Evolutionary conservation across 2,888 invertebrate genomes (phyloP).

Genomic region (Philaethria dido): DNA sequence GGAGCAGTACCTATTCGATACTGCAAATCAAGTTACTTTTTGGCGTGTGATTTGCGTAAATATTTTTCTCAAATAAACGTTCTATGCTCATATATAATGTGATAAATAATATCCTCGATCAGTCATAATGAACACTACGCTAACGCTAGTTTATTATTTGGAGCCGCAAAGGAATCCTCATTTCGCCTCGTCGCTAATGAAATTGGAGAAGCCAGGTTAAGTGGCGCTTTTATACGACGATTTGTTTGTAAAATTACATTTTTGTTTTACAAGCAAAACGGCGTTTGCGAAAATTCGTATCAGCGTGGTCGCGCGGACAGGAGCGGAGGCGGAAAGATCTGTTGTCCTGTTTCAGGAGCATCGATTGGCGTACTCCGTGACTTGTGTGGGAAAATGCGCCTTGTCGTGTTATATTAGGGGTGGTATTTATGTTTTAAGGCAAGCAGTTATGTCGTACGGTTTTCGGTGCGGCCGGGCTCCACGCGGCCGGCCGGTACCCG

Average conservation of each 20-base stretch:
- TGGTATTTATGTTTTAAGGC: slow-evolving; percentile 49
- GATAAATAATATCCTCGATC: slow-evolving; percentile 25
- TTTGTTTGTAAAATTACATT: slow-evolving; percentile 65
- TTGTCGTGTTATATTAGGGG: slow-evolving; percentile 47
- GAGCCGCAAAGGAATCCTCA: slow-evolving; percentile 46
- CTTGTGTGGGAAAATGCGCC: slow-evolving; percentile 46
- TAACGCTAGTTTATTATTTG: slow-evolving; percentile 34
- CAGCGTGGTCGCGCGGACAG: slow-evolving; percentile 60
- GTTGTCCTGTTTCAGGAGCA: slow-evolving; percentile 79
- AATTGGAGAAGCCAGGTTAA: slow-evolving; percentile 57
- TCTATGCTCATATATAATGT: slow-evolving; percentile 21
- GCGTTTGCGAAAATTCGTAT: slow-evolving; percentile 68
- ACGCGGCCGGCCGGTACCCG: slow-evolving; percentile 75
- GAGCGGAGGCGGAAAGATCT: slow-evolving; percentile 77
- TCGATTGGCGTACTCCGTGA: slow-evolving; percentile 70
- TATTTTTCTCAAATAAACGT: no score
- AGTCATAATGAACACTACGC: slow-evolving; percentile 31
- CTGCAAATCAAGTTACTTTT: no score
- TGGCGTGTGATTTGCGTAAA: no score
- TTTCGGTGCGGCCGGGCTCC: slow-evolving; percentile 59
- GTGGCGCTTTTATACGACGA: slow-evolving; percentile 50
- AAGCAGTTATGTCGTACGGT: slow-evolving; percentile 64
- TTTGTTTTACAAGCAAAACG: slow-evolving; percentile 59
- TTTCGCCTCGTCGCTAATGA: slow-evolving; percentile 59
- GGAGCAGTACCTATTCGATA: no score